phyloP scores from a whole-genome alignment of 2,113 vertebrate genomes.

The Tragelaphus buxtoni region DNA sequence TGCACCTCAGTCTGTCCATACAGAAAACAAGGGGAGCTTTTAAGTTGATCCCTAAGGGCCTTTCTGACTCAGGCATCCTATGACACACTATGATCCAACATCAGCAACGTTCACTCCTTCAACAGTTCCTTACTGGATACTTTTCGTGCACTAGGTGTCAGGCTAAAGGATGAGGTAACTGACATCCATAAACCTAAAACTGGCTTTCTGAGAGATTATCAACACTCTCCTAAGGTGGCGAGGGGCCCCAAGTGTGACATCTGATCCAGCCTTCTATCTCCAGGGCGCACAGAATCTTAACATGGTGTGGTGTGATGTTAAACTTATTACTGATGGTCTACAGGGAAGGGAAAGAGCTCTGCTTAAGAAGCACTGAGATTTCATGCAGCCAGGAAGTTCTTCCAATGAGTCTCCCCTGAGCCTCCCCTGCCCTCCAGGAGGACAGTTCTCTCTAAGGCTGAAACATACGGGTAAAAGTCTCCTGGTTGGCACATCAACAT shows the following conservation, averaged over 20 bases:
- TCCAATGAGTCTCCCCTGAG: background rate
- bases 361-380: background rate
- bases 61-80: background rate
- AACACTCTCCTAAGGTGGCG: background rate
- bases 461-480: background rate
- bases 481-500: background rate
- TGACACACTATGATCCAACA: too few relatives aligned
- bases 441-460: background rate
- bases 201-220: background rate
- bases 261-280: background rate
- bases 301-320: accelerated
- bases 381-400: background rate
- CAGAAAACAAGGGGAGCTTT: background rate
- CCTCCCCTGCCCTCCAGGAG: background rate
- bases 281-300: background rate
- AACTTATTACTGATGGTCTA: background rate
- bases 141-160: accelerated
- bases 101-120: background rate
- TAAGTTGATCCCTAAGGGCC: background rate
- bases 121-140: background rate
- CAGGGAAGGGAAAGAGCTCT: background rate
- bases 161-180: background rate
- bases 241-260: background rate
- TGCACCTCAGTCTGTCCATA: background rate
- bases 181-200: background rate